Conservation (phyloP, 1,140 invertebrate species). For the Cotesia typhae region DNA sequence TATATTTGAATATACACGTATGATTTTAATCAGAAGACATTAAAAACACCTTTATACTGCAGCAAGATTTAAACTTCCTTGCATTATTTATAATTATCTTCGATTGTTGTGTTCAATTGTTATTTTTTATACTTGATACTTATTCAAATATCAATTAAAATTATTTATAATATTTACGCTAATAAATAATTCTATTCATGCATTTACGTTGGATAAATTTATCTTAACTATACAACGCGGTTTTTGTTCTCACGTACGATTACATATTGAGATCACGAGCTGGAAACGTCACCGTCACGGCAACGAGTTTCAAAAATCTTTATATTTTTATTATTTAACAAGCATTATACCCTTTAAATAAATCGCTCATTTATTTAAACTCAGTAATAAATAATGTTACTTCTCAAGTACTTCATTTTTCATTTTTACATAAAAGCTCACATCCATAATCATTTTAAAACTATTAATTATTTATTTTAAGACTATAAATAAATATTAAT, state of each 20-base stretch:
- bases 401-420: constrained; percentile 4
- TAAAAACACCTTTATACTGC: neutral
- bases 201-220: constrained; percentile 41
- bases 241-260: constrained; percentile 43
- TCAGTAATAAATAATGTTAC: neutral
- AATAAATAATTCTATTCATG: constrained; percentile 43
- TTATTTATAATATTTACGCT: constrained; percentile 11
- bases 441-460: neutral
- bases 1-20: too few species aligned
- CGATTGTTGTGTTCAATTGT: neutral
- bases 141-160: neutral
- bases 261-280: constrained; percentile 57
- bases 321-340: constrained; percentile 34
- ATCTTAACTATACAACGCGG: constrained; percentile 42
- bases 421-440: too few species aligned
- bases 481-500: constrained; percentile 1
- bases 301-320: constrained; percentile 38
- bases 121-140: neutral
- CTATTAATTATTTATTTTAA: neutral
- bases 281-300: constrained; percentile 47
- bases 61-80: too few species aligned
- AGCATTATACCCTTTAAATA: constrained; percentile 20
- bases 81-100: neutral
- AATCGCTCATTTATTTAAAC: constrained; percentile 15
- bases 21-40: constrained; percentile 8